Percentiles rank a stretch among this genome's conserved stretches.
Evolutionary conservation across 2,888 invertebrate genomes (phyloP).

Genomic region (Polydrusus cervinus): DNA sequence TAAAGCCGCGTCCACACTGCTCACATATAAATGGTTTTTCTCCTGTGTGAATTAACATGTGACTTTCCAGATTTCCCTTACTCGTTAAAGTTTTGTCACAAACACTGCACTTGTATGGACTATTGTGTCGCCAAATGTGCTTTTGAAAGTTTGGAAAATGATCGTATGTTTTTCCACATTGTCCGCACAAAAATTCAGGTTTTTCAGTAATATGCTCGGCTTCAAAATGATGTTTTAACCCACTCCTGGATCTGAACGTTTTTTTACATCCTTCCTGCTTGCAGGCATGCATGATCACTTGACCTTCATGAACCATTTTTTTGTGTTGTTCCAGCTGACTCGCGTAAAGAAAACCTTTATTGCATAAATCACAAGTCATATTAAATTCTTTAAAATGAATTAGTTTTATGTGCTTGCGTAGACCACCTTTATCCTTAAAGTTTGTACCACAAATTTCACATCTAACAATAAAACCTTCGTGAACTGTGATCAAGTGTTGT

Average conservation of each 20-base stretch:
- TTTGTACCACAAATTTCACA: too few relatives aligned
- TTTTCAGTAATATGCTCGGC: constrained; percentile 18
- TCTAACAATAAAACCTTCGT: too few relatives aligned
- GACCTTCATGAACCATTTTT: background rate
- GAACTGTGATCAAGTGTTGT: background rate
- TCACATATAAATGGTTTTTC: constrained; percentile 54
- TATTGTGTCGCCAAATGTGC: constrained; percentile 51
- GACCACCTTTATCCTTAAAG: too few relatives aligned
- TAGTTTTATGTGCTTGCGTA: too few relatives aligned
- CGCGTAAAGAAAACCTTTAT: background rate
- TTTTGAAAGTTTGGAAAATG: constrained; percentile 52
- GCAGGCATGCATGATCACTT: constrained; percentile 9
- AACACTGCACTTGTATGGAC: constrained; percentile 65
- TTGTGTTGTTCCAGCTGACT: background rate
- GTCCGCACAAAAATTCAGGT: constrained; percentile 10
- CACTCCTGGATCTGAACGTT: constrained; percentile 8
- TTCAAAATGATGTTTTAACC: constrained; percentile 13
- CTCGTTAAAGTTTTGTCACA: constrained; percentile 65
- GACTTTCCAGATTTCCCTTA: constrained; percentile 30
- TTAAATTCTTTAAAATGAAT: too few relatives aligned
- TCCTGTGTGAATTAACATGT: constrained; percentile 53
- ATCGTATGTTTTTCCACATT: constrained; percentile 59
- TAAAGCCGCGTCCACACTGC: constrained; percentile 51
- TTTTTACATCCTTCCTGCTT: constrained; percentile 24
- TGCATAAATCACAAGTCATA: too few relatives aligned